These are phyloP conservation scores for Salarias fasciatus DNA, from an alignment of 2,797 vertebrate genomes.

Conservation along the genomic window DNA sequence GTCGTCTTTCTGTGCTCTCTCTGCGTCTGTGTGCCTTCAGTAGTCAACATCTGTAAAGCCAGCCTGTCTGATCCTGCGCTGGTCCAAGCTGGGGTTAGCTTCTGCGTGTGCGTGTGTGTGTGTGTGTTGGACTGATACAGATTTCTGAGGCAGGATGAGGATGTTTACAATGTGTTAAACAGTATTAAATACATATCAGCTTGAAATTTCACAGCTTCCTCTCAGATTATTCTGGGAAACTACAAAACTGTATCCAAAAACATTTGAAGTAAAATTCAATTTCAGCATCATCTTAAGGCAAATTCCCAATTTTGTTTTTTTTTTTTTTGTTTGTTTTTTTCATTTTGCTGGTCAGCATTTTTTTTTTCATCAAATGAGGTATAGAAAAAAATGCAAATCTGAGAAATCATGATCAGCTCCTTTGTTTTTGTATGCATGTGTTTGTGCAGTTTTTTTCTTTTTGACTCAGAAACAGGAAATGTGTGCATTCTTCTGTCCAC, in stretches of 20 bases:
- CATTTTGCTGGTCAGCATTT: too few relatives aligned
- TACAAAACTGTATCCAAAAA: background rate
- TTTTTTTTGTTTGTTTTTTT: too few relatives aligned
- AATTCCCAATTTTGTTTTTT: conserved; percentile 1
- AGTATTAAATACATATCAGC: conserved; percentile 11
- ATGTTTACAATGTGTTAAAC: too few relatives aligned
- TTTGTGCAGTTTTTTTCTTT: conserved; percentile 23
- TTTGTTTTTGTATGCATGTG: conserved; percentile 17
- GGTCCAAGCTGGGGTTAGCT: conserved; percentile 35
- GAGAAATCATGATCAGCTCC: conserved; percentile 49
- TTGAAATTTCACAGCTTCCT: conserved; percentile 13
- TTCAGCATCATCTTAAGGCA: conserved; percentile 37
- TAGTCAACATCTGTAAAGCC: conserved; percentile 43
- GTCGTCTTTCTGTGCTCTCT: conserved; percentile 65
- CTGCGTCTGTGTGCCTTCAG: conserved; percentile 62
- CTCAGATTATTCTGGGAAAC: background rate
- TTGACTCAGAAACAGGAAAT: conserved; percentile 45
- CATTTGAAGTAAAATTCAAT: background rate
- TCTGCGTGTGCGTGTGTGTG: conserved; percentile 14
- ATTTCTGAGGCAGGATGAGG: conserved; percentile 25
- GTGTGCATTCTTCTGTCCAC: conserved; percentile 41
- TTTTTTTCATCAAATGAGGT: too few relatives aligned
- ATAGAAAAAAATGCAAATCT: conserved; percentile 14
- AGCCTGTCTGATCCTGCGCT: conserved; percentile 15
- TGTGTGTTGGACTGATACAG: conserved; percentile 36